Conservation (phyloP, 2,797 vertebrate genomes). For the Spinus pinus region DNA sequence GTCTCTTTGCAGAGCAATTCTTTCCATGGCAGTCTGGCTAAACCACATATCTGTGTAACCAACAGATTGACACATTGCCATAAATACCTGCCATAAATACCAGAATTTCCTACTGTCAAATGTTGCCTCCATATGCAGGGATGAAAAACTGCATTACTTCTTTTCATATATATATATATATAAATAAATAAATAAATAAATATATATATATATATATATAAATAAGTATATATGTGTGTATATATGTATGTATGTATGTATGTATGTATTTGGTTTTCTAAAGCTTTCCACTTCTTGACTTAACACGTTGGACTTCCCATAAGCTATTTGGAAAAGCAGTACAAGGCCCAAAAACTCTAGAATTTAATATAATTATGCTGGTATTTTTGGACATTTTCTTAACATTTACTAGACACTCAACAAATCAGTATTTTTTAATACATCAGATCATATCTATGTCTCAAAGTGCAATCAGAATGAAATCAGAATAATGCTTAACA, state of each 20-base stretch:
- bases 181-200: no score
- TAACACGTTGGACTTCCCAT: neutral
- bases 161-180: neutral
- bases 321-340: neutral
- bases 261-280: neutral
- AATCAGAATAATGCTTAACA: neutral
- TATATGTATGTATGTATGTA: neutral
- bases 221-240: neutral
- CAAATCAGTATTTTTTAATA: neutral
- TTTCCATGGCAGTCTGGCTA: neutral
- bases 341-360: neutral
- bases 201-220: neutral
- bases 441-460: neutral
- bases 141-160: neutral
- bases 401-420: neutral
- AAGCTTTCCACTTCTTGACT: neutral
- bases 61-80: neutral
- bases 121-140: neutral
- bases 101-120: neutral
- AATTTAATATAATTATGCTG: neutral
- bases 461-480: neutral
- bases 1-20: neutral
- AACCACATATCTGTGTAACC: neutral
- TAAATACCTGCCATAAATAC: neutral
- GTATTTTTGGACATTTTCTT: neutral